A percentile compares a stretch with the other conserved stretches of the same genome.
Evolutionary conservation across 2,113 vertebrate genomes (phyloP).

Genomic region (Grammomys surdaster): DNA sequence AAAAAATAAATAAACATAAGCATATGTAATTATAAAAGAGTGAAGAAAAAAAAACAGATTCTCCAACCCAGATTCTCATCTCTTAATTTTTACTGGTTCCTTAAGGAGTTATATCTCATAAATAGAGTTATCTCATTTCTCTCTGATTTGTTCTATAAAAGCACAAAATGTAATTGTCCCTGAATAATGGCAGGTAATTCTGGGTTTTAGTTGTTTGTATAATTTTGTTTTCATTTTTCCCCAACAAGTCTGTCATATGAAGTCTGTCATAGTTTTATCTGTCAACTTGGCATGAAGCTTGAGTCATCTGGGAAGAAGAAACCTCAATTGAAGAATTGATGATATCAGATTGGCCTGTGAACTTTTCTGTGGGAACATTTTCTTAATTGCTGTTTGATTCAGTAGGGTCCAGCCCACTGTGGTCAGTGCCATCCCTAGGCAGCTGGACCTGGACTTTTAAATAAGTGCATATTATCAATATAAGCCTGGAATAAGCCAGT

Average conservation of each 20-base stretch:
- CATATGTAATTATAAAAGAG: too few species aligned
- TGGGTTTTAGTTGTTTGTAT: not conserved
- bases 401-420: too few species aligned
- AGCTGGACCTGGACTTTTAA: not conserved
- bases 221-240: not conserved
- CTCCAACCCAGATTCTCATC: rapidly evolving
- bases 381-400: not conserved
- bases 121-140: not conserved
- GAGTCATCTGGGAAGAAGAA: not conserved
- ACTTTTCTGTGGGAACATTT: not conserved
- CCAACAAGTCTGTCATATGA: not conserved
- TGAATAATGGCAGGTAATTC: not conserved
- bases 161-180: not conserved
- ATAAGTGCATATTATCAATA: not conserved
- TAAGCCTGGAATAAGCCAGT: not conserved
- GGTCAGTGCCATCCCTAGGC: not conserved
- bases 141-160: not conserved
- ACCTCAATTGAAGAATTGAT: not conserved
- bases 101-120: not conserved
- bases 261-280: not conserved
- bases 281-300: not conserved
- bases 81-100: not conserved
- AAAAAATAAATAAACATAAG: too few species aligned
- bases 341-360: not conserved
- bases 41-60: too few species aligned